Conservation (phyloP, 2,888 invertebrate species). For the Leucozona laternaria region DNA sequence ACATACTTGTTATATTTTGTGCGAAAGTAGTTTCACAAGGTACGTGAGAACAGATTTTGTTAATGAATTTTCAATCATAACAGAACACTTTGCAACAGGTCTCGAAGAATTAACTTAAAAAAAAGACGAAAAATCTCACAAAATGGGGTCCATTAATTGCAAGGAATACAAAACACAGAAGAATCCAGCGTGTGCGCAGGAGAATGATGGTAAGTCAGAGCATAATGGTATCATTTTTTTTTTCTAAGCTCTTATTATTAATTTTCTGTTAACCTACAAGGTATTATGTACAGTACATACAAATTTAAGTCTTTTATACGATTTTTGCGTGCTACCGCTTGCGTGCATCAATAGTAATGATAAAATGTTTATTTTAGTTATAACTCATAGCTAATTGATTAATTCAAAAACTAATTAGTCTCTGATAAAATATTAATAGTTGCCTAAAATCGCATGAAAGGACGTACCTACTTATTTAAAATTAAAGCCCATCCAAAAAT, state of each 20-base stretch:
- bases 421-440: not conserved
- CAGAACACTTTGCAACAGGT: constrained; percentile 56
- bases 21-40: not conserved
- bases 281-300: not conserved
- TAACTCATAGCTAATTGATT: not conserved
- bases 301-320: not conserved
- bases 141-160: constrained; percentile 82
- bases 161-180: constrained; percentile 81
- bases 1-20: no score
- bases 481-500: not conserved
- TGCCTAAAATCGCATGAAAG: not conserved
- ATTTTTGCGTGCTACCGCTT: not conserved
- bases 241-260: not conserved
- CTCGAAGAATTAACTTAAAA: constrained; percentile 10
- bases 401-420: not conserved
- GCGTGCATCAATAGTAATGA: not conserved
- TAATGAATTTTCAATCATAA: constrained; percentile 1
- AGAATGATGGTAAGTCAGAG: constrained; percentile 67
- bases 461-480: not conserved
- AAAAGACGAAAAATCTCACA: constrained; percentile 33
- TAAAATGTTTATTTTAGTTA: not conserved
- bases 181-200: constrained; percentile 67
- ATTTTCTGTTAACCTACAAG: not conserved
- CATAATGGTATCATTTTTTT: not conserved
- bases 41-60: not conserved